phyloP scores from a whole-genome alignment of 2,797 vertebrate genomes.

The Coendou prehensilis region DNA sequence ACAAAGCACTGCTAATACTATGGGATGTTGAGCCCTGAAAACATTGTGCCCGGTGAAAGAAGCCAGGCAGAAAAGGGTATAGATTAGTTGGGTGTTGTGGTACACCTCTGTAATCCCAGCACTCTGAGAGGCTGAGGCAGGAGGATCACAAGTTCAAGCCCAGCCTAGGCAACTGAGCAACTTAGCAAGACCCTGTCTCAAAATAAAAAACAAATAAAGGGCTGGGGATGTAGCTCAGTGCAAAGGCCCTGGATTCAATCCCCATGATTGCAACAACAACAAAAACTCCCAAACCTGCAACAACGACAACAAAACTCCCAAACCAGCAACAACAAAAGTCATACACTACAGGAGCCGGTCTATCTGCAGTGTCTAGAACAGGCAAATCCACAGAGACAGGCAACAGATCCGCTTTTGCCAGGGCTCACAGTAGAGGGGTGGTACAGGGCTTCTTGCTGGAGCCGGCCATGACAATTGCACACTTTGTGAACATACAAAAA shows the following conservation, averaged over 20 bases:
- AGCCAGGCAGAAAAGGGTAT: not conserved
- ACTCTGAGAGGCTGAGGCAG: not conserved
- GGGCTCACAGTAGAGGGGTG: rapidly evolving
- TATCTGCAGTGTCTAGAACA: not conserved
- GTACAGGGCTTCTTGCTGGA: not conserved
- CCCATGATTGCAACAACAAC: not conserved
- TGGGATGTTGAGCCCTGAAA: not conserved
- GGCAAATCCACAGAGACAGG: not conserved
- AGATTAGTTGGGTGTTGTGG: too few species aligned
- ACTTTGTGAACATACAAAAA: not conserved
- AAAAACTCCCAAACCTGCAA: not conserved
- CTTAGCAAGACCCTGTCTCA: not conserved
- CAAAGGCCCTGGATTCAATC: not conserved
- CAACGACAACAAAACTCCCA: not conserved
- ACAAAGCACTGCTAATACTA: not conserved
- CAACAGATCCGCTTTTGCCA: not conserved
- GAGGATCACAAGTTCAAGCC: not conserved
- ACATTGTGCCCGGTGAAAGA: not conserved
- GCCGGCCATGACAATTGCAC: not conserved
- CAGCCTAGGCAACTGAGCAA: not conserved
- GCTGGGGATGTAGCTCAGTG: not conserved
- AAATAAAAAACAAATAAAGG: not conserved
- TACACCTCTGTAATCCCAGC: not conserved
- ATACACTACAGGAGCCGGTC: not conserved
- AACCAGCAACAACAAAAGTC: not conserved